Evolutionary conservation across 1,140 invertebrate genomes (phyloP), one percentile per base, ranked within the genome.

Genomic region (Cotesia typhae): DNA sequence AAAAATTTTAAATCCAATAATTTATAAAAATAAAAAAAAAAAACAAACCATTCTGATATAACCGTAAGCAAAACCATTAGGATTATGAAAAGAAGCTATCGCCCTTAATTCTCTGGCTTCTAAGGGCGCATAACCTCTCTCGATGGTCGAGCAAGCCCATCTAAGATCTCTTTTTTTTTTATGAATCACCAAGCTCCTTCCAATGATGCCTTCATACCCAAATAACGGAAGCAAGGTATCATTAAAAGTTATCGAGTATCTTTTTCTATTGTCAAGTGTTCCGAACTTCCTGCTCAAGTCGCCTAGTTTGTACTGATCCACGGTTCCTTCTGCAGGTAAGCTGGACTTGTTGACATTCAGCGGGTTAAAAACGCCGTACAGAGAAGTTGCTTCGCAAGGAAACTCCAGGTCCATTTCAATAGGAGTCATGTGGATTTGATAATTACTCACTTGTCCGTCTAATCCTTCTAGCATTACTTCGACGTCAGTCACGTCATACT

Each of bases 211-310:
- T 79, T 90, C 89, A 6, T 91, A 89, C 5, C 96, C 96, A 85
- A 95, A 97, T 12, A 98, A 83, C 0, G 94, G 92, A 55, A 98
- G 81, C 81, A 94, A 92, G 0, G 92, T 94, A 79, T 98, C 97
- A 75, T 94, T 95, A 79, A 92, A 95, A 51, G 85, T 83, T 9
- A 87, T 84, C 47, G 84, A 87, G 73, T 89, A 91, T 63, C 87
- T 88, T 5, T 86, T 90, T 20, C 89, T 80, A 35, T 89, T 89
- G 59, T 92, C 89, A 3, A 94, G 80, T 2, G 88, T 87, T 0
- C 96, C 96, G 84, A 95, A 96, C 87, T 98, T 98, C 14, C 93
- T 92, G 81, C 95, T 96, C 0, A 98, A 84, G 84, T 98, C 95
- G 0, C 96, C 96, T 77, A 96, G 90, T 87, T 95, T 92, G 81